Percentiles rank a stretch among this genome's conserved stretches.
These are phyloP conservation scores for Campylomormyrus tamandua DNA, from an alignment of 2,113 vertebrate species.

Conservation along the genomic window DNA sequence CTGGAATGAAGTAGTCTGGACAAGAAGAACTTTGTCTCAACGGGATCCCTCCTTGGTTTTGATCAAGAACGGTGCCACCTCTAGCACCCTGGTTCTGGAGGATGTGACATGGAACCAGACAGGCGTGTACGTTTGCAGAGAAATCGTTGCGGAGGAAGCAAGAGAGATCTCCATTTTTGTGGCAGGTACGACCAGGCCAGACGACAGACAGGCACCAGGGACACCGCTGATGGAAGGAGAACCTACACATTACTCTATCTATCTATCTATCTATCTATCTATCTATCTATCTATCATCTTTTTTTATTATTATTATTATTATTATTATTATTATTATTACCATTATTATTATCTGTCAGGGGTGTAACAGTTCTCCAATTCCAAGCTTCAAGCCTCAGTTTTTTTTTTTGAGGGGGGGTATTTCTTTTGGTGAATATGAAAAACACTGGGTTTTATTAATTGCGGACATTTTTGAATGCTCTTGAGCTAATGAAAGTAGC, in stretches of 20 bases:
- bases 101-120: constrained; percentile 72
- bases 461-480: not conserved
- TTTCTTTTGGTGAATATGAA: not conserved
- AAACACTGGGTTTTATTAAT: not conserved
- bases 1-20: constrained; percentile 57
- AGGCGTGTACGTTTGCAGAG: constrained; percentile 71
- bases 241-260: not conserved
- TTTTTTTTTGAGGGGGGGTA: not conserved
- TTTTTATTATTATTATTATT: too few species aligned
- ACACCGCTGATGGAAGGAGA: not conserved
- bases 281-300: not conserved
- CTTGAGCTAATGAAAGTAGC: not conserved
- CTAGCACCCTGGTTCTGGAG: constrained; percentile 62
- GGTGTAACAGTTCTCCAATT: too few species aligned
- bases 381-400: not conserved
- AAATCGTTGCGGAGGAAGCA: constrained; percentile 45
- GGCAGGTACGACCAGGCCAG: constrained; percentile 66
- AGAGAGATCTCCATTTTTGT: constrained; percentile 75
- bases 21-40: constrained; percentile 40
- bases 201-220: not conserved
- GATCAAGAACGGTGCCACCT: constrained; percentile 41
- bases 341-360: too few species aligned
- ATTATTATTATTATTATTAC: too few species aligned
- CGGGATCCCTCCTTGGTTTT: constrained; percentile 30
- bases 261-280: not conserved